phyloP scores from a whole-genome alignment of 2,797 vertebrate genomes.

The Varecia variegata region DNA sequence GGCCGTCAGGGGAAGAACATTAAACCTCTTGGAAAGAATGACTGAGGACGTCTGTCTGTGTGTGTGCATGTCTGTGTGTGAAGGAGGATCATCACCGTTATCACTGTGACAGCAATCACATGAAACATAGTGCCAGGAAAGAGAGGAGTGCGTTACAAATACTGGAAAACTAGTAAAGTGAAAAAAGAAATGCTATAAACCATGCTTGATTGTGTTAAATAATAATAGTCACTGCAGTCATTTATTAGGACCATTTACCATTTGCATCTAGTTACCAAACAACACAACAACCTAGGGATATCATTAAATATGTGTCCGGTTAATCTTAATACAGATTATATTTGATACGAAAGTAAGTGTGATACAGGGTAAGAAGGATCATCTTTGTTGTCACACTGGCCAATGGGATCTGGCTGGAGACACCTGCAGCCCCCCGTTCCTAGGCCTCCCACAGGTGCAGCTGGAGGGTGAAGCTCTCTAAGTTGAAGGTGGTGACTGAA shows the following conservation, averaged over 20 bases:
- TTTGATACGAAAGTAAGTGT: not conserved
- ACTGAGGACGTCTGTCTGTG: not conserved
- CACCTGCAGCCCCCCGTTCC: no score
- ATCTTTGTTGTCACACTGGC: not conserved
- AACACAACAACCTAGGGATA: not conserved
- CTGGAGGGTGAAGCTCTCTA: accelerated
- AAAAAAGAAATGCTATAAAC: not conserved
- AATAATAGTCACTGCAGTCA: not conserved
- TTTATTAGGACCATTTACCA: not conserved
- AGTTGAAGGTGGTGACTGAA: not conserved
- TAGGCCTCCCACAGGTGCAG: not conserved
- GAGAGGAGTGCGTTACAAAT: not conserved
- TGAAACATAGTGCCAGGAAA: not conserved
- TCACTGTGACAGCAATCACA: not conserved
- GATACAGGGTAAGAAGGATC: not conserved
- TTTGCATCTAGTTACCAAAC: not conserved
- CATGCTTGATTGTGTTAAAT: not conserved
- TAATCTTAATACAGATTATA: not conserved
- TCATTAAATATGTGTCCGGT: not conserved
- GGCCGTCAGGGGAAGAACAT: not conserved
- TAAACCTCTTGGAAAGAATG: not conserved
- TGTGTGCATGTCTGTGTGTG: no score
- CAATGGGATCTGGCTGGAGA: not conserved
- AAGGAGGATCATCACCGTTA: not conserved
- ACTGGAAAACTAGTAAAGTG: not conserved